Evolutionary conservation across 2,888 invertebrate species (phyloP).

Genomic region (Quadriops clusia): DNA sequence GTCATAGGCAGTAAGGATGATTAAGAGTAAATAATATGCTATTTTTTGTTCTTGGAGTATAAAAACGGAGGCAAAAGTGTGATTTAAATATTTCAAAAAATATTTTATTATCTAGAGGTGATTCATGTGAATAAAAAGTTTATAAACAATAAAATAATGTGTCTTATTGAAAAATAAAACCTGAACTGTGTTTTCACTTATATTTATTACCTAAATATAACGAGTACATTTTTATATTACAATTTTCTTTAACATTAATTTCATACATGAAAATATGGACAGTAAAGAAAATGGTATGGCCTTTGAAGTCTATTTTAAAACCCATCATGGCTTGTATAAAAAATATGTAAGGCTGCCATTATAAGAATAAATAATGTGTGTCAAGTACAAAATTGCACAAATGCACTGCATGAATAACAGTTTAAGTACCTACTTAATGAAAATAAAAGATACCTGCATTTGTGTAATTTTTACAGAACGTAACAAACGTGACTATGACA

Average conservation of each 20-base stretch:
- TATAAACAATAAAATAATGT: too few relatives aligned
- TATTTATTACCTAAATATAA: slow-evolving; percentile 38
- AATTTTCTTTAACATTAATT: slow-evolving; percentile 31
- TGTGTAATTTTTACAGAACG: slow-evolving; percentile 12
- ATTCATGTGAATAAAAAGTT: too few relatives aligned
- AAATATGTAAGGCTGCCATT: slow-evolving; percentile 31
- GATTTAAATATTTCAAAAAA: too few relatives aligned
- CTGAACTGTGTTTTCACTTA: slow-evolving; percentile 26
- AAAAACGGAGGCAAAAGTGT: too few relatives aligned
- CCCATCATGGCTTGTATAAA: slow-evolving; percentile 29
- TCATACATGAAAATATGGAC: slow-evolving; percentile 23
- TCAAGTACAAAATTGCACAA: slow-evolving; percentile 17
- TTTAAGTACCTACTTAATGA: slow-evolving; percentile 8
- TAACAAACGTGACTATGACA: slow-evolving; percentile 10
- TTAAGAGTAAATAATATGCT: too few relatives aligned
- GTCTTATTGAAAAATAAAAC: too few relatives aligned
- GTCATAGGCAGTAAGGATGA: slow-evolving; percentile 50
- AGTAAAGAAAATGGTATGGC: slow-evolving; percentile 24
- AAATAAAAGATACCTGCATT: slow-evolving; percentile 1
- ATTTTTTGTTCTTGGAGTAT: too few relatives aligned
- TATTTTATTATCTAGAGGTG: too few relatives aligned
- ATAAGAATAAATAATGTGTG: slow-evolving; percentile 16
- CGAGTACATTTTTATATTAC: slow-evolving; percentile 35
- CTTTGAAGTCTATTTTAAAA: slow-evolving; percentile 17
- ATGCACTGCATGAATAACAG: slow-evolving; percentile 8